Evolutionary conservation across 2,888 invertebrate genomes (phyloP).

Genomic region (Prenolepis imparis): DNA sequence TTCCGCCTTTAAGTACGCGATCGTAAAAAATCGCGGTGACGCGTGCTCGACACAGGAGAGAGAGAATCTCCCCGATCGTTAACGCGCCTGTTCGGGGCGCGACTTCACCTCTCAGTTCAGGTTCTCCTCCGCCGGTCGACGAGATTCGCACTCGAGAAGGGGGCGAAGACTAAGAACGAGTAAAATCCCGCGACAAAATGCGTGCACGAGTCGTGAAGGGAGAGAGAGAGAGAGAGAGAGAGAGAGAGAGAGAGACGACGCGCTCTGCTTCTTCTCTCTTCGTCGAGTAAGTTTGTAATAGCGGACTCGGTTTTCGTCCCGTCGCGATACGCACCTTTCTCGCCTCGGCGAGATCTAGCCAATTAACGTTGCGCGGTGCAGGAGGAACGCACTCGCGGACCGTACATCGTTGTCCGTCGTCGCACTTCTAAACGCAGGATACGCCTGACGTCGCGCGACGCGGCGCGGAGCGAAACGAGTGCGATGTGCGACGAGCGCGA

Average conservation of each 20-base stretch:
- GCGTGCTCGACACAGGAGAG: constrained; percentile 48
- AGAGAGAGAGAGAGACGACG: not conserved
- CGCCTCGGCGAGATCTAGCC: constrained; percentile 21
- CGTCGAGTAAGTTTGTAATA: not conserved
- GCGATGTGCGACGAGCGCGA: constrained; percentile 58
- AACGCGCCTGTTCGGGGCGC: not conserved
- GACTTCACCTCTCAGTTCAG: not conserved
- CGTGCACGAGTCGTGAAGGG: not conserved
- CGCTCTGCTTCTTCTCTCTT: not conserved
- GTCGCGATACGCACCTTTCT: constrained; percentile 51
- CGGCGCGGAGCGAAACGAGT: constrained; percentile 39
- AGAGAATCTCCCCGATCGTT: constrained; percentile 29
- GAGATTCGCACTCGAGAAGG: not conserved
- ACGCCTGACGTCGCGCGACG: constrained; percentile 68
- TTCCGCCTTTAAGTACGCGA: too few species aligned
- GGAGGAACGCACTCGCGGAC: constrained; percentile 61
- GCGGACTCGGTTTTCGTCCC: constrained; percentile 28
- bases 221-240: not conserved
- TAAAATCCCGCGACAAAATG: not conserved
- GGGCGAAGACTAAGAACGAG: not conserved
- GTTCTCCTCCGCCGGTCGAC: not conserved
- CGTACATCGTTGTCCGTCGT: constrained; percentile 65
- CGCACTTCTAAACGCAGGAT: constrained; percentile 66
- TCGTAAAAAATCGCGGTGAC: constrained; percentile 37
- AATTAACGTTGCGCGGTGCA: constrained; percentile 33